Percentiles rank a stretch among this genome's conserved stretches.
Conservation (phyloP, 2,797 vertebrate species). For the Capromys pilorides region DNA sequence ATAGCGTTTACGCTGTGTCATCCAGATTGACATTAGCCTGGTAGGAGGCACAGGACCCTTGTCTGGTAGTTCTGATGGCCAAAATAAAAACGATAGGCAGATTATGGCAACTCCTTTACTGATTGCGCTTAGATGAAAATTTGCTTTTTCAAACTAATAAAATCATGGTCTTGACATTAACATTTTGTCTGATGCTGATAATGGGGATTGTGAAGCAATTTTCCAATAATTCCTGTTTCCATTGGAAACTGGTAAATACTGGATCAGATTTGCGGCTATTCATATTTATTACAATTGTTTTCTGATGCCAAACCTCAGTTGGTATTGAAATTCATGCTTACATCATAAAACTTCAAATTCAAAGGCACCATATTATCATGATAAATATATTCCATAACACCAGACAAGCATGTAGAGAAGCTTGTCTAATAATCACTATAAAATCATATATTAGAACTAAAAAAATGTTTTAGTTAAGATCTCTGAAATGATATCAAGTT, state of each 20-base stretch:
- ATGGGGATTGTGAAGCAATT: not conserved
- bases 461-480: not conserved
- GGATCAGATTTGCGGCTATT: not conserved
- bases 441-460: not conserved
- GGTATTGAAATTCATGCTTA: not conserved
- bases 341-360: not conserved
- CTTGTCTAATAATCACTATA: not conserved
- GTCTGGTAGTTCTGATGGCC: conserved; percentile 53
- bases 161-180: conserved; percentile 45
- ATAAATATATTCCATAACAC: not conserved
- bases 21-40: conserved; percentile 70
- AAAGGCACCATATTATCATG: not conserved
- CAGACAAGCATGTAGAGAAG: not conserved
- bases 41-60: conserved; percentile 50
- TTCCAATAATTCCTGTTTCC: not conserved
- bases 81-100: conserved; percentile 70
- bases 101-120: not conserved
- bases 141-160: conserved; percentile 63
- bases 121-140: conserved; percentile 17
- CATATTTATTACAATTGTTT: not conserved
- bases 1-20: conserved; percentile 69
- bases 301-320: not conserved
- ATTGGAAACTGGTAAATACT: not conserved
- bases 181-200: conserved; percentile 42
- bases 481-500: conserved; percentile 10